Base-by-base conservation (phyloP, 2,113 vertebrate species). In the Corvus hawaiiensis region DNA sequence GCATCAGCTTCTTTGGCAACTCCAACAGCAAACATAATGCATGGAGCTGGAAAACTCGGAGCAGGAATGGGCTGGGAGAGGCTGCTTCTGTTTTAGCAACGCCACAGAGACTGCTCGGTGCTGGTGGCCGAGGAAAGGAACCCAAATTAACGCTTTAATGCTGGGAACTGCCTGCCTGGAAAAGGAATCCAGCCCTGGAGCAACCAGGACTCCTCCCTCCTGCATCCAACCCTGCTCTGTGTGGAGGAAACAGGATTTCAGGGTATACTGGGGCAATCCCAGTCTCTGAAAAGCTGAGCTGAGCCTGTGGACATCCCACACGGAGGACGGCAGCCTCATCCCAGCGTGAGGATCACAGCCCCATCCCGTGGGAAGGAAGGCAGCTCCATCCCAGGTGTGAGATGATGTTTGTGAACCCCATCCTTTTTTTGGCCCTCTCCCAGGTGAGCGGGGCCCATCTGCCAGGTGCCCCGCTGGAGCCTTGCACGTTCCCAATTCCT, bases 401-500 rank as follows among this genome's bases (percentile, higher is more conserved):
- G 41, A 12, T 7, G 30, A 55, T 0, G 3, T 28, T 72, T 23
- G 13, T 32, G 61, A 26, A 59, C 22, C 44, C 10, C n/a, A 18
- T 49, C 32, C 48, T 10, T 2, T 28, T 28, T 27, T 3, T 13
- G n/a, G 13, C 2, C 1, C 33, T 32, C 61, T 62, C 24, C 11
- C 32, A 9, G 61, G 28, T 3, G 43, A 62, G 48, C n/a, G 8
- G 30, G 9, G 39, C 66, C 14, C 69, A 8, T 5, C n/a, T 61
- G 9, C 43, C 33, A 15, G 33, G 66, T 3, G 39, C 54, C 1
- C 62, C 1, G 24, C 62, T 0, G 55, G 72, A 32, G 17, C 22
- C 5, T 7, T 5, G 5, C 0, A 4, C 0, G 0, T 10, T 18
- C 43, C 23, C 26, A 1, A 4, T 6, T n/a, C 6, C 81, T 26